Base-by-base conservation (phyloP, 2,888 invertebrate species). In the Volucella bombylans region DNA sequence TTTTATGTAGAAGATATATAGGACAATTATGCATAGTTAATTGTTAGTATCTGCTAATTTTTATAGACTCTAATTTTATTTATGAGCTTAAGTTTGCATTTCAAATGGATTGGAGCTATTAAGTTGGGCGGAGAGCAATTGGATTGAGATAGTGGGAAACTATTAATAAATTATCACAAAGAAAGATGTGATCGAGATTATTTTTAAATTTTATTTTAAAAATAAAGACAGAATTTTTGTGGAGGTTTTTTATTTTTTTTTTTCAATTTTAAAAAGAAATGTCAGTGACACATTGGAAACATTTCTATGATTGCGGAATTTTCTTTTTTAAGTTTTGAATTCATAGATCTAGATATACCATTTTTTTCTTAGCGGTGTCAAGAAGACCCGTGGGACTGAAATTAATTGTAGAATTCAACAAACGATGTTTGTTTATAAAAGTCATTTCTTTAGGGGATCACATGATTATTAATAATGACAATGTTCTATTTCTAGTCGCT, bases 21-120 rank as follows among this genome's bases (percentile, higher is more conserved):
- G 62, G 45, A 67, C 41, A 86, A 72, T 82, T 77, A 86, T 82
- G 77, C 76, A 78, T 77, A 77, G 62, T 74, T 65, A 83, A 65
- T 79, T 74, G 54, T 79, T 71, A 71, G 61, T 79, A 83, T 69
- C 47, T 59, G 73, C 65, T 83, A 69, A 83, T 83, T 83, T 82
- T 72, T 79, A 69, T 78, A 78, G 79, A 79, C 73, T 73, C 43
- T 69, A 69, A 78, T 78, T 69, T 78, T 64, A 78, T 78, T 78
- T 78, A 78, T 69, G 55, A 64, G 31, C 49, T 55, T 31, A 55
- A 31, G 62, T 49, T 64, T 78, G 77, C 77, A 78, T 71, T 71
- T 64, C 62, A 64, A 64, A 69, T 55, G 49, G 64, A 57, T 55
- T 31, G 59, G 11, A 61, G 41, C 69, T 69, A 69, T 69, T 77